These are phyloP conservation scores for Papilio polyxenes DNA, from an alignment of 1,140 invertebrate genomes.

Conservation along the genomic window DNA sequence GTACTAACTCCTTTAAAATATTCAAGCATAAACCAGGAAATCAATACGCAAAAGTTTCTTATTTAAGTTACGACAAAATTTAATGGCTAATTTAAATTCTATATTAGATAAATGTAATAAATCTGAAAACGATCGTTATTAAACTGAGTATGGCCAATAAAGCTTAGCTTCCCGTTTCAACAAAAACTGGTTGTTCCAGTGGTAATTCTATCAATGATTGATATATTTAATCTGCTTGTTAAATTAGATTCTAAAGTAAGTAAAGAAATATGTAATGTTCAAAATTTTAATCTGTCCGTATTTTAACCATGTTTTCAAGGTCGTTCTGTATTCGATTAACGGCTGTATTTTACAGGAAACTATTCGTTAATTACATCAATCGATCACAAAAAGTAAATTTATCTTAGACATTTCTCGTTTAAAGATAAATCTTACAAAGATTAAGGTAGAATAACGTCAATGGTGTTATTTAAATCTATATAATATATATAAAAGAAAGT, in stretches of 20 bases:
- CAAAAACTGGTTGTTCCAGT: background rate
- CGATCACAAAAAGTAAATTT: too few relatives aligned
- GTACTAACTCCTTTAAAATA: too few relatives aligned
- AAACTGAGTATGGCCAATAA: background rate
- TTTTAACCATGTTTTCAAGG: background rate
- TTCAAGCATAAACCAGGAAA: background rate
- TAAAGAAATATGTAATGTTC: background rate
- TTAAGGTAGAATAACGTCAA: too few relatives aligned
- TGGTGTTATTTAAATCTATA: too few relatives aligned
- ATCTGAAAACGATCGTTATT: background rate
- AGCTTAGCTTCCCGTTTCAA: background rate
- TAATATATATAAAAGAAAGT: too few relatives aligned
- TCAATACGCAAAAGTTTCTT: background rate
- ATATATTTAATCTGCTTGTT: background rate
- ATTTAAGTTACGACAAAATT: background rate
- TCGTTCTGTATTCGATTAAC: background rate
- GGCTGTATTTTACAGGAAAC: too few relatives aligned
- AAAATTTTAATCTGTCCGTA: background rate
- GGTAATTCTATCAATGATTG: background rate
- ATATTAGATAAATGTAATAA: background rate
- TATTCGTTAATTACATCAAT: too few relatives aligned
- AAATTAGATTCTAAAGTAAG: background rate
- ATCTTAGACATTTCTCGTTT: too few relatives aligned
- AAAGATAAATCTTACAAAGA: too few relatives aligned
- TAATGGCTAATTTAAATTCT: background rate